These are phyloP conservation scores for Datnioides undecimradiatus DNA, from an alignment of 2,113 vertebrate species.

Conservation along the genomic window DNA sequence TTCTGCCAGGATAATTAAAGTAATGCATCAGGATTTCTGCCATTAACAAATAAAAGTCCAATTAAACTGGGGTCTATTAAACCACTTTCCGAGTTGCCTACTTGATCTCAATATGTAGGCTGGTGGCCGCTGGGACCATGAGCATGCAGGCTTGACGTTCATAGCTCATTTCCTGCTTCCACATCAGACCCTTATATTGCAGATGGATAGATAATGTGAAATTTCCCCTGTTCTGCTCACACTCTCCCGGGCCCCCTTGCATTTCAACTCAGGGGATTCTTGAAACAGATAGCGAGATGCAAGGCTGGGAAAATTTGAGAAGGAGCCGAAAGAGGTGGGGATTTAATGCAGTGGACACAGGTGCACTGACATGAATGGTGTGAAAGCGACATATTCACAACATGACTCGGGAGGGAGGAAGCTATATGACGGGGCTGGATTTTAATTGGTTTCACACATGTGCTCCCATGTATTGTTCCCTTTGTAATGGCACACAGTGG, in stretches of 20 bases:
- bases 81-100: constrained; percentile 63
- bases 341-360: constrained; percentile 72
- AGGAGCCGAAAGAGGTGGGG: constrained; percentile 49
- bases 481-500: constrained; percentile 73
- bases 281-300: constrained; percentile 60
- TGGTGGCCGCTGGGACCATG: constrained; percentile 71
- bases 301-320: constrained; percentile 66
- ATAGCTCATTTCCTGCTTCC: constrained; percentile 78
- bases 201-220: constrained; percentile 77
- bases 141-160: constrained; percentile 66
- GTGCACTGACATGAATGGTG: constrained; percentile 71
- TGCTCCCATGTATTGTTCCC: constrained; percentile 73
- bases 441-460: constrained; percentile 80
- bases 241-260: constrained; percentile 53
- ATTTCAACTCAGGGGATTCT: constrained; percentile 60
- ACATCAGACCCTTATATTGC: constrained; percentile 73
- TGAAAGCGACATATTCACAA: constrained; percentile 70
- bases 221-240: constrained; percentile 59
- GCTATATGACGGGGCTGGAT: constrained; percentile 75
- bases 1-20: constrained; percentile 77
- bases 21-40: constrained; percentile 77
- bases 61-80: constrained; percentile 76
- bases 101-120: constrained; percentile 77
- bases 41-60: constrained; percentile 79
- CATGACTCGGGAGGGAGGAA: constrained; percentile 66